Base-by-base conservation (phyloP, 1,140 invertebrate genomes). In the Liolophura sinensis region DNA sequence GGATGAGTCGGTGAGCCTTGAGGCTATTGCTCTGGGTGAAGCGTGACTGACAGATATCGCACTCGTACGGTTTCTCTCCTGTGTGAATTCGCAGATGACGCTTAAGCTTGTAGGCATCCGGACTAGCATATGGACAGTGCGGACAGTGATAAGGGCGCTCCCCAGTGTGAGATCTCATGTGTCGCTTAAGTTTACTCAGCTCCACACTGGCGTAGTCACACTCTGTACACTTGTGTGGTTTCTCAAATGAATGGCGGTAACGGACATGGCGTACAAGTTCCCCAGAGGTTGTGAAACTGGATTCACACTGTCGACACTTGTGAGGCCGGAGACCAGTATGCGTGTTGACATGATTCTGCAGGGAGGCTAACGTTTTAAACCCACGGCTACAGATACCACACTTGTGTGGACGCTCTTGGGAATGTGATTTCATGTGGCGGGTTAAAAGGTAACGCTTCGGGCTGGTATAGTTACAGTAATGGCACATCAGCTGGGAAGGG, bases 81-180 rank as follows among this genome's bases (percentile, higher is more conserved):
- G 96, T 98, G 81, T 99, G 96, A 0, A 97, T 95, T 24, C 96
- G 89, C 25, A 97, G 85, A 75, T 99, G 96, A 1, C 96, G 89
- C 11, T 96, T 88, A 0, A 99, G 85, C 85, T 98, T 98, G 83
- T 98, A 98, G 16, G 96, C 97, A 84, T 99, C 96, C 7, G 96
- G 96, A 78, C 94, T 97, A 20, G 96, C 96, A 79, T 99, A 99
- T 4, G 94, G 96, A 86, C 96, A 99, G 85, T 98, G 93, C 0
- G 93, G 92, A 82, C 96, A 99, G 52, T 82, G 78, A 70, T 84
- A 85, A 16, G 84, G 84, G 16, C 81, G 64, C 62, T 81, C 79
- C 6, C 78, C 78, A 0, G 94, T 97, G 80, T 98, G 95, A 80
- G 94, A 96, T 31, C 95, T 89, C 79, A 97, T 94, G 78, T 98